Conservation (phyloP, 1,140 invertebrate species). For the Diplogasteroides magnus region DNA sequence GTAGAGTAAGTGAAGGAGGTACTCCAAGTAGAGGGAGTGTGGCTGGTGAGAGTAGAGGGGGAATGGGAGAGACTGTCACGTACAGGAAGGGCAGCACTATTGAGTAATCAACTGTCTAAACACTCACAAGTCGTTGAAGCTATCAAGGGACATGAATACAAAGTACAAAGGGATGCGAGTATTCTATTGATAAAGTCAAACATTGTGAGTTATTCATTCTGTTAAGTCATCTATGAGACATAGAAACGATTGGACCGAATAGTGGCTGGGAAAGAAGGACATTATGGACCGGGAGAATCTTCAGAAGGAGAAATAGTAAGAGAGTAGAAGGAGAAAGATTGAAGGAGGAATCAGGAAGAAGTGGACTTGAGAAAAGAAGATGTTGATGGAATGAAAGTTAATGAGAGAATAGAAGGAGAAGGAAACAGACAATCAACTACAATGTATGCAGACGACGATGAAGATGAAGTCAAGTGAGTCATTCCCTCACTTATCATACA, state of each 20-base stretch:
- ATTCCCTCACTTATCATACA: neutral
- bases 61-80: constrained; percentile 5
- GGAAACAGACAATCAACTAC: constrained; percentile 7
- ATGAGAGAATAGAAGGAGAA: constrained; percentile 2
- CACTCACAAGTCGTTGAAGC: too few species aligned
- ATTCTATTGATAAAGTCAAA: too few species aligned
- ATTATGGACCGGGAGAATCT: too few species aligned
- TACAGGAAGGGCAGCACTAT: constrained; percentile 10
- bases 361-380: neutral
- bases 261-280: too few species aligned
- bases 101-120: too few species aligned
- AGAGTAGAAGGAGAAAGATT: constrained; percentile 11
- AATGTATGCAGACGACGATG: too few species aligned
- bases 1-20: constrained; percentile 1
- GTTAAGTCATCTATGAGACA: too few species aligned
- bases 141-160: too few species aligned
- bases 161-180: too few species aligned
- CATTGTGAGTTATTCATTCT: too few species aligned
- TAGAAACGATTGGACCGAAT: too few species aligned
- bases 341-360: constrained; percentile 7
- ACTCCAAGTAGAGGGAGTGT: neutral
- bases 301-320: constrained; percentile 9
- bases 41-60: neutral
- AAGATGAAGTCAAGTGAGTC: constrained; percentile 10
- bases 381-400: neutral